Conservation (phyloP, 2,797 vertebrate genomes). For the Trematomus bernacchii region DNA sequence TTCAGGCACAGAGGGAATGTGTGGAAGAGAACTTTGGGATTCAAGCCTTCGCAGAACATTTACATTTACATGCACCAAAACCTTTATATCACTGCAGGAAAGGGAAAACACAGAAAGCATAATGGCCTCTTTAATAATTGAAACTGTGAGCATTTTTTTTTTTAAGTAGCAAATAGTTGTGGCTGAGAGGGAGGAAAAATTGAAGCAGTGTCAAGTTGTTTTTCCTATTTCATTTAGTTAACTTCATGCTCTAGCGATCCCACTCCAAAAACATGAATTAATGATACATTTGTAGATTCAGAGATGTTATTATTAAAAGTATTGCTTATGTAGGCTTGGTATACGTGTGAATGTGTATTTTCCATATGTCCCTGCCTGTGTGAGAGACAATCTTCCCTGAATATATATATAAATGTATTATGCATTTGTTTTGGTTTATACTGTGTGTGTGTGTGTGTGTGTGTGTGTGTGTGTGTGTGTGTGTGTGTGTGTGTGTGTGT, state of each 20-base stretch:
- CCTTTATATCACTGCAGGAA: no score
- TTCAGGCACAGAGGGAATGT: no score
- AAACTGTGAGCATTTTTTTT: no score
- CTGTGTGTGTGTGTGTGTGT: background rate
- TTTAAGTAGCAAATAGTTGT: background rate
- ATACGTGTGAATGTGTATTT: background rate
- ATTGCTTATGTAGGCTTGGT: no score
- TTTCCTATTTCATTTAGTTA: no score
- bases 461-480: background rate
- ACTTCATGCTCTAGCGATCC: background rate
- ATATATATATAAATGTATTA: constrained; percentile 3
- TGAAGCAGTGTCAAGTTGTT: background rate
- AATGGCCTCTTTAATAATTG: no score
- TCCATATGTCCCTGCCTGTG: background rate
- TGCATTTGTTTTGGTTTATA: constrained; percentile 4
- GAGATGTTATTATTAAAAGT: background rate
- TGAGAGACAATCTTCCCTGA: background rate
- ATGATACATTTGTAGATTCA: background rate
- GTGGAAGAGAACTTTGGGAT: no score
- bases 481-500: background rate
- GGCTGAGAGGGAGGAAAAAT: background rate
- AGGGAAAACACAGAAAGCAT: no score
- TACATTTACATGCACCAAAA: no score
- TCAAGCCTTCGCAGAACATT: no score
- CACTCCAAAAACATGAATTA: background rate